These are phyloP conservation scores for Lithophane semibrunnea DNA, from an alignment of 2,888 invertebrate genomes.

Conservation along the genomic window DNA sequence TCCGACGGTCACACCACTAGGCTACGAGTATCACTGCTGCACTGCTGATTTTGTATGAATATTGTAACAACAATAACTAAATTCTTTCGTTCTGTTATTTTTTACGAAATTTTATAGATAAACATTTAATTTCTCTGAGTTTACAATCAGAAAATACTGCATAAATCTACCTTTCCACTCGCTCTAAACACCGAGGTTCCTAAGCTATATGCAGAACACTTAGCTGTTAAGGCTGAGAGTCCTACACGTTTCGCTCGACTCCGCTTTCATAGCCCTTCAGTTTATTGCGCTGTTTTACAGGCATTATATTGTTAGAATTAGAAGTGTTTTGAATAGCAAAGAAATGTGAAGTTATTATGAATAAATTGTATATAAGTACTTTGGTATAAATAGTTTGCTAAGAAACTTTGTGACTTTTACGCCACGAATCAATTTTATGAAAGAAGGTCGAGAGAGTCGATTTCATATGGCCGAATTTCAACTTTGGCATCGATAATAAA, in stretches of 20 bases:
- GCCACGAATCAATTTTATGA: no score
- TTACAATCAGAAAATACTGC: neutral
- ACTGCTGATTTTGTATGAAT: neutral
- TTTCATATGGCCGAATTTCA: neutral
- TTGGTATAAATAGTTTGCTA: no score
- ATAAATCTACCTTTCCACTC: neutral
- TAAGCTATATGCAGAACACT: slow-evolving; percentile 42
- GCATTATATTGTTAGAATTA: slow-evolving; percentile 16
- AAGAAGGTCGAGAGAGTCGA: no score
- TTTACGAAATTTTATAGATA: no score
- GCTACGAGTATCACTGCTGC: no score
- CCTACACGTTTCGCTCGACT: slow-evolving; percentile 18
- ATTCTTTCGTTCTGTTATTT: no score
- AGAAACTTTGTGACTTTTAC: no score
- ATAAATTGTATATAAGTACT: no score
- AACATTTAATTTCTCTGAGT: no score
- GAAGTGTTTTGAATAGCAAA: slow-evolving; percentile 4
- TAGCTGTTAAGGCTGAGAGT: slow-evolving; percentile 32
- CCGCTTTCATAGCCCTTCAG: slow-evolving; percentile 36
- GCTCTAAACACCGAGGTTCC: slow-evolving; percentile 3
- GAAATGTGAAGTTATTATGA: neutral
- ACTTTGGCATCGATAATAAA: neutral
- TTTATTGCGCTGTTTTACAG: slow-evolving; percentile 25
- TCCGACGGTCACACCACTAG: no score
- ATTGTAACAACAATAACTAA: no score